Percentiles rank a stretch among this genome's conserved stretches.
Conservation (phyloP, 2,797 vertebrate species). For the Tadarida brasiliensis region DNA sequence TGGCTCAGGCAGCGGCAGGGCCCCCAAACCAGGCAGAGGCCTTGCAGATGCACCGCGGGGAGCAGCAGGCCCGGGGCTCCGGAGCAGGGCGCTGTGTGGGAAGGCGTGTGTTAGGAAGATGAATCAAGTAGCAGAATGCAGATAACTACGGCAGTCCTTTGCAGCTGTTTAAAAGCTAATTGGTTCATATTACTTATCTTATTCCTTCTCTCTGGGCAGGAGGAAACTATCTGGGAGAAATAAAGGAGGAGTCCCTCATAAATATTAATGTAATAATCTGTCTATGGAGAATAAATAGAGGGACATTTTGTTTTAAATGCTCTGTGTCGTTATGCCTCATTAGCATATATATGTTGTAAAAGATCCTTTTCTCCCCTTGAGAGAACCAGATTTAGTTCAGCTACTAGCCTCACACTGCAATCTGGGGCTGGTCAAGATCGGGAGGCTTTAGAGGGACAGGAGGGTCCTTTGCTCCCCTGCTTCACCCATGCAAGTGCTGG, state of each 20-base stretch:
- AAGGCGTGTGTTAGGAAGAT: slow-evolving; percentile 23
- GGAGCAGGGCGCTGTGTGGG: background rate
- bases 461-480: background rate
- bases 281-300: slow-evolving; percentile 78
- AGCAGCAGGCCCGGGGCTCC: background rate
- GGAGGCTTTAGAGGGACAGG: background rate
- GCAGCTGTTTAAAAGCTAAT: slow-evolving; percentile 75
- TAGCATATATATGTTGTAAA: slow-evolving; percentile 75
- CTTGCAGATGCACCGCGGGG: rapidly evolving
- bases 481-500: background rate
- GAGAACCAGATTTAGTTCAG: slow-evolving; percentile 21
- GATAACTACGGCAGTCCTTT: slow-evolving; percentile 50
- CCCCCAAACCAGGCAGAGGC: background rate
- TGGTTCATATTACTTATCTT: slow-evolving; percentile 67
- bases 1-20: background rate
- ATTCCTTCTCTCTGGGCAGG: slow-evolving; percentile 64
- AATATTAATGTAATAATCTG: slow-evolving; percentile 78
- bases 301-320: slow-evolving; percentile 79
- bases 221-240: slow-evolving; percentile 71
- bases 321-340: slow-evolving; percentile 55
- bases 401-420: background rate
- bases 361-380: slow-evolving; percentile 51
- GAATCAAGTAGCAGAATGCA: slow-evolving; percentile 43
- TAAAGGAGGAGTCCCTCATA: slow-evolving; percentile 71
- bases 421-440: background rate